Evolutionary conservation across 1,140 invertebrate genomes (phyloP).

Genomic region (Diachasma alloeum): DNA sequence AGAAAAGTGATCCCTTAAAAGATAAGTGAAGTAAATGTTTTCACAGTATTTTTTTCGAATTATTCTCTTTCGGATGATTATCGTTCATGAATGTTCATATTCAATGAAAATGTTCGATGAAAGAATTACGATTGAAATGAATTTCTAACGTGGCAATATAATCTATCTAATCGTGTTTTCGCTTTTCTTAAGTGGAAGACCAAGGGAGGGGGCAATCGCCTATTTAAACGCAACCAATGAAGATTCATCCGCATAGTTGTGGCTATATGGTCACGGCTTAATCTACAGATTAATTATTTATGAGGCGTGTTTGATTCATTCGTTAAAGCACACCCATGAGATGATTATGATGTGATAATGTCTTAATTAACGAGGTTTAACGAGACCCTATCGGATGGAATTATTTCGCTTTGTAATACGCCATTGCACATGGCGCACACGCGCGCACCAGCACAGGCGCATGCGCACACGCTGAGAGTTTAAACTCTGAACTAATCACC

Average conservation of each 20-base stretch:
- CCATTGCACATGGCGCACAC: constrained; percentile 40
- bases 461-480: constrained; percentile 38
- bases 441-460: constrained; percentile 31
- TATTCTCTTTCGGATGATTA: not conserved
- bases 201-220: not conserved
- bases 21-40: not conserved
- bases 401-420: constrained; percentile 57
- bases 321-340: constrained; percentile 59
- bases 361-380: constrained; percentile 66
- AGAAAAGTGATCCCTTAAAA: not conserved
- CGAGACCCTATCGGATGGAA: constrained; percentile 60
- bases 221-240: not conserved
- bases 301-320: constrained; percentile 67
- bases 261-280: constrained; percentile 58
- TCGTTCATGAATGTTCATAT: not conserved
- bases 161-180: not conserved
- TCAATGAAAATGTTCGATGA: not conserved
- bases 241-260: constrained; percentile 39
- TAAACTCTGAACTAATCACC: not conserved
- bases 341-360: constrained; percentile 67
- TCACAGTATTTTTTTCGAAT: not conserved
- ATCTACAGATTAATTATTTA: constrained; percentile 66
- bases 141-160: no score
- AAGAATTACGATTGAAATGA: not conserved
- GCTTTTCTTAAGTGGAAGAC: not conserved